A percentile compares a stretch with the other conserved stretches of the same genome.
These are phyloP conservation scores for Campopleginae sp. DNA, from an alignment of 2,888 invertebrate species.

Conservation along the genomic window DNA sequence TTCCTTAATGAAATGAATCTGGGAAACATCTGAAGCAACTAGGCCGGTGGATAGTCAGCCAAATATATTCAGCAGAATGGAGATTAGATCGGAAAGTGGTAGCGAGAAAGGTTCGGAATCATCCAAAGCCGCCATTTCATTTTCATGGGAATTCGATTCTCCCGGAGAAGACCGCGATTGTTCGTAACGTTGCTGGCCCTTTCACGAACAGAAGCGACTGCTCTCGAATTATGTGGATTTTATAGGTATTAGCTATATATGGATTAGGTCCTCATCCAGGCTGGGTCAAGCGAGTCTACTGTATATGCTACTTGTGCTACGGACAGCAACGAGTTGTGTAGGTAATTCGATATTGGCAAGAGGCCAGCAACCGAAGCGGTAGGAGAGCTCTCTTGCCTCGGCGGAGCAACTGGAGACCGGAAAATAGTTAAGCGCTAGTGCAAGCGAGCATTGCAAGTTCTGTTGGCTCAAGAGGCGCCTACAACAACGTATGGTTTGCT, in stretches of 20 bases:
- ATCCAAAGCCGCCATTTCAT: background rate
- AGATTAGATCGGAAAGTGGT: background rate
- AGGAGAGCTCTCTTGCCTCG: slow-evolving; percentile 54
- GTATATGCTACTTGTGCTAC: slow-evolving; percentile 41
- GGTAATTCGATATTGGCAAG: slow-evolving; percentile 78
- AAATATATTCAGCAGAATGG: background rate
- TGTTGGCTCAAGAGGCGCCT: slow-evolving; percentile 21
- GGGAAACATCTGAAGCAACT: slow-evolving; percentile 4
- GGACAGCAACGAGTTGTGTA: slow-evolving; percentile 40
- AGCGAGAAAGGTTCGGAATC: background rate
- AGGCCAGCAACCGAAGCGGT: slow-evolving; percentile 74
- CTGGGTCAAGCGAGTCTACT: slow-evolving; percentile 61
- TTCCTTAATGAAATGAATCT: slow-evolving; percentile 17
- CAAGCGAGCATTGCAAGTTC: slow-evolving; percentile 38
- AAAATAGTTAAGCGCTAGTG: slow-evolving; percentile 59
- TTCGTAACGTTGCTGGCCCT: slow-evolving; percentile 4
- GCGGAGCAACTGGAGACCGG: slow-evolving; percentile 58
- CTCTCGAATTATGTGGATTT: background rate
- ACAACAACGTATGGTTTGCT: background rate
- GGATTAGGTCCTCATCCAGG: slow-evolving; percentile 52
- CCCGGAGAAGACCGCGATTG: background rate
- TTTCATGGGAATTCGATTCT: slow-evolving; percentile 16
- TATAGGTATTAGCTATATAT: slow-evolving; percentile 38
- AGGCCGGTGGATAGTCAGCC: slow-evolving; percentile 2
- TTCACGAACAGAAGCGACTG: slow-evolving; percentile 1